Evolutionary conservation across 2,797 vertebrate species (phyloP).

Genomic region (Capromys pilorides): DNA sequence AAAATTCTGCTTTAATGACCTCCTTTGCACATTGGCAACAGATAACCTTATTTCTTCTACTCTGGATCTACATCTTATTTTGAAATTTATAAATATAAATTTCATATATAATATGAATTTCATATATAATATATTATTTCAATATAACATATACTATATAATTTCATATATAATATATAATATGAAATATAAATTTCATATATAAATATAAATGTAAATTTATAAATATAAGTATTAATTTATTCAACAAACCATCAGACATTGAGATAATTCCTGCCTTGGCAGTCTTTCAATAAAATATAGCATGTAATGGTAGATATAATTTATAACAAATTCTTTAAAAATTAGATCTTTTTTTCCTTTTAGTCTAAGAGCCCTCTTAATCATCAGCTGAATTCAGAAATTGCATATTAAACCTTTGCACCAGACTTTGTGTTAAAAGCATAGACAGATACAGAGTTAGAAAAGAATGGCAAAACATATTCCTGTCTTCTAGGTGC

Average conservation of each 20-base stretch:
- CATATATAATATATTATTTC: no score
- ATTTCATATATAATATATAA: no score
- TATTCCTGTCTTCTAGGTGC: neutral
- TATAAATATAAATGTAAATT: no score
- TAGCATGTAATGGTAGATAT: neutral
- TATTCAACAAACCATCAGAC: neutral
- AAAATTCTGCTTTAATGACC: neutral
- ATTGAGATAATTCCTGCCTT: slow-evolving; percentile 26
- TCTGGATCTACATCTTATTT: neutral
- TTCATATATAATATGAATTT: no score
- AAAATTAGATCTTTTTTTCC: slow-evolving; percentile 45
- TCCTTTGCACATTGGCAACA: neutral
- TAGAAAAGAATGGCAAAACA: neutral
- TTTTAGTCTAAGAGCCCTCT: neutral
- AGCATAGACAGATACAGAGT: neutral
- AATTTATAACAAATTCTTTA: slow-evolving; percentile 31
- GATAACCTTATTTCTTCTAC: neutral
- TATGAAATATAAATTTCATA: no score
- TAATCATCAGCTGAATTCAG: neutral
- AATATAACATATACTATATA: no score
- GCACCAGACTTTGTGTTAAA: neutral
- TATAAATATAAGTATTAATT: neutral
- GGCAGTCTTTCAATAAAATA: slow-evolving; percentile 22
- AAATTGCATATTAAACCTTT: neutral
- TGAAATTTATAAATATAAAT: no score